Percentiles rank a stretch among this genome's conserved stretches.
phyloP scores from a whole-genome alignment of 2,113 vertebrate species.

The Neolamprologus tretocephalus region DNA sequence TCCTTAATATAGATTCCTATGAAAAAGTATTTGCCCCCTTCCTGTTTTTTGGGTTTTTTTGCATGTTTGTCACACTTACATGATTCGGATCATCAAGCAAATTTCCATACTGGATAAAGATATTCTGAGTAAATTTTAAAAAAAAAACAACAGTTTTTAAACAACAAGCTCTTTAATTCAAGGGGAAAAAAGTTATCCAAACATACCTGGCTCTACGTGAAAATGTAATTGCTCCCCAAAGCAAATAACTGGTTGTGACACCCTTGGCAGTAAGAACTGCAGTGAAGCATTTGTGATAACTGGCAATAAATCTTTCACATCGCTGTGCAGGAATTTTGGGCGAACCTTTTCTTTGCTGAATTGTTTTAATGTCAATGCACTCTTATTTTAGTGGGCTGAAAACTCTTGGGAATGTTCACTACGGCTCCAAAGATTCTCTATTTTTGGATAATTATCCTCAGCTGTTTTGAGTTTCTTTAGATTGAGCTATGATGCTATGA shows the following conservation, averaged over 20 bases:
- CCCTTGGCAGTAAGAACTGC: neutral
- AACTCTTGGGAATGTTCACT: neutral
- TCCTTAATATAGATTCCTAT: neutral
- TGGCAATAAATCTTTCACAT: neutral
- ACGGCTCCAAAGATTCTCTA: neutral
- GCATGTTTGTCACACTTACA: neutral
- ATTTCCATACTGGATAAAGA: neutral
- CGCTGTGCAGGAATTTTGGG: neutral
- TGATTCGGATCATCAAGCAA: neutral
- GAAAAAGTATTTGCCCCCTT: neutral
- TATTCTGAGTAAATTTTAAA: neutral
- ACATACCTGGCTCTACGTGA: neutral
- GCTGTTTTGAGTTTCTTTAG: neutral
- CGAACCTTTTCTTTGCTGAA: neutral
- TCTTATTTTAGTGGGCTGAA: neutral
- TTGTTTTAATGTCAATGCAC: neutral
- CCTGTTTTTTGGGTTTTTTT: accelerated
- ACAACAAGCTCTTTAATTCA: neutral
- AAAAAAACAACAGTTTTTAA: neutral
- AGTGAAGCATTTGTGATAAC: neutral
- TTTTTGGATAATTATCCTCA: neutral
- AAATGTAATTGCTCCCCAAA: neutral
- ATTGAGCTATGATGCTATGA: neutral
- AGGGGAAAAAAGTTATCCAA: neutral
- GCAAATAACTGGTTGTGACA: neutral